These are phyloP conservation scores for Drosophila lacertosa DNA, from an alignment of 1,140 invertebrate genomes.

Conservation along the genomic window DNA sequence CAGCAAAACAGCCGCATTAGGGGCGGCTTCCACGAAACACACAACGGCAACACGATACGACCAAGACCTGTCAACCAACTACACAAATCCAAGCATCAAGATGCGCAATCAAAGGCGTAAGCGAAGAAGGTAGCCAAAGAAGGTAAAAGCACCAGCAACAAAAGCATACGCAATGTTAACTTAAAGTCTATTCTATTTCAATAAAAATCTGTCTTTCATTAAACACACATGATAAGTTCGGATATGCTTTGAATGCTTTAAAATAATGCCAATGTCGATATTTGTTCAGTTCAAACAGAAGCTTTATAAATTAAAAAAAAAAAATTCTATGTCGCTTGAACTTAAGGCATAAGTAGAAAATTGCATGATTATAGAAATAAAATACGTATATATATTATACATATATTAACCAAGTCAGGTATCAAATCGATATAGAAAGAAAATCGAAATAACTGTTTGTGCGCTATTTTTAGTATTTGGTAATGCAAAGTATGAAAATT, in stretches of 20 bases:
- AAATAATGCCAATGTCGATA: no score
- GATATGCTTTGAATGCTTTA: no score
- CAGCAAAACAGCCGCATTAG: conserved; percentile 52
- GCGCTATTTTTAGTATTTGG: conserved; percentile 7
- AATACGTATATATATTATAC: no score
- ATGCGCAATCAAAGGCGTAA: conserved; percentile 24
- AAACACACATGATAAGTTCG: background rate
- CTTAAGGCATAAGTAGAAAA: no score
- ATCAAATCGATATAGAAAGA: background rate
- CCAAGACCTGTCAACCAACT: conserved; percentile 3
- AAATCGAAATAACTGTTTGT: conserved; percentile 14
- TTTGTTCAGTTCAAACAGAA: no score
- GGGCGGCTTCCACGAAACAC: conserved; percentile 10
- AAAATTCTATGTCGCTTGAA: no score
- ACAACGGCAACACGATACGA: conserved; percentile 9
- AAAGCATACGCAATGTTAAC: background rate
- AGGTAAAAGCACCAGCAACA: background rate
- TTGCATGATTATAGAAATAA: no score
- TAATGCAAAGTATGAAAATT: conserved; percentile 7
- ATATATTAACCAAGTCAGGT: no score
- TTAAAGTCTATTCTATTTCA: background rate
- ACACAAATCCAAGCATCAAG: conserved; percentile 14
- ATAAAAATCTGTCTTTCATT: background rate
- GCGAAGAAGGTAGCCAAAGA: background rate
- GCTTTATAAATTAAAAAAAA: no score